These are phyloP conservation scores for Odontocolon sp. DNA, from an alignment of 2,888 invertebrate genomes.

Conservation along the genomic window DNA sequence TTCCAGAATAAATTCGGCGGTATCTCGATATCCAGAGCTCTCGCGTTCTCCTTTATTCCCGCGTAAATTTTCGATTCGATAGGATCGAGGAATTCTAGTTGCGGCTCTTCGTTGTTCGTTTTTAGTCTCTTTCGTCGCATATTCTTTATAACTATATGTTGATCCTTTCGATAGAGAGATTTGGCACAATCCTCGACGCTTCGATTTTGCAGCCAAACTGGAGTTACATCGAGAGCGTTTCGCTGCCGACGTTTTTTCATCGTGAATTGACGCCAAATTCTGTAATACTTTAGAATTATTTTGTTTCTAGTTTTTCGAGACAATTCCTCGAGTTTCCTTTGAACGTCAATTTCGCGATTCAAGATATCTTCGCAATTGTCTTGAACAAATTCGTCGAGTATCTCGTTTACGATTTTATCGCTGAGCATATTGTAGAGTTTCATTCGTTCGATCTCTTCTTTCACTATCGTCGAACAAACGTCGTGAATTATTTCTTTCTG, in stretches of 20 bases:
- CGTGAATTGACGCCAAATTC: constrained; percentile 81
- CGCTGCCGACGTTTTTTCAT: constrained; percentile 80
- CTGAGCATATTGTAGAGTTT: constrained; percentile 69
- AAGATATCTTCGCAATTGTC: constrained; percentile 76
- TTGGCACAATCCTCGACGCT: constrained; percentile 79
- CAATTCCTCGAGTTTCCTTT: constrained; percentile 79
- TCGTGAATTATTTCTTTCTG: constrained; percentile 68
- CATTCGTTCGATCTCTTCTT: constrained; percentile 67
- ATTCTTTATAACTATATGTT: constrained; percentile 80
- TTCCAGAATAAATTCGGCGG: constrained; percentile 84
- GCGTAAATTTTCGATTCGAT: constrained; percentile 81
- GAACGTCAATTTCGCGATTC: constrained; percentile 73
- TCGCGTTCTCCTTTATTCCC: constrained; percentile 82
- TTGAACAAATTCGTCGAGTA: constrained; percentile 71
- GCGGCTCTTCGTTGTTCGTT: constrained; percentile 33
- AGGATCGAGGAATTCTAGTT: constrained; percentile 73
- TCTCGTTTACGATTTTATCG: constrained; percentile 62
- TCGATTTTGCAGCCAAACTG: constrained; percentile 82
- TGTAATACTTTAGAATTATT: constrained; percentile 78
- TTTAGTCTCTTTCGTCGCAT: constrained; percentile 79
- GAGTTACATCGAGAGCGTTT: constrained; percentile 82
- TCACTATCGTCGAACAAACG: constrained; percentile 65
- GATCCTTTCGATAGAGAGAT: constrained; percentile 80
- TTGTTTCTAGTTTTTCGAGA: constrained; percentile 75
- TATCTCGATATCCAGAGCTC: constrained; percentile 80